Conservation (phyloP, 2,113 vertebrate genomes). For the Pteropus alecto region DNA sequence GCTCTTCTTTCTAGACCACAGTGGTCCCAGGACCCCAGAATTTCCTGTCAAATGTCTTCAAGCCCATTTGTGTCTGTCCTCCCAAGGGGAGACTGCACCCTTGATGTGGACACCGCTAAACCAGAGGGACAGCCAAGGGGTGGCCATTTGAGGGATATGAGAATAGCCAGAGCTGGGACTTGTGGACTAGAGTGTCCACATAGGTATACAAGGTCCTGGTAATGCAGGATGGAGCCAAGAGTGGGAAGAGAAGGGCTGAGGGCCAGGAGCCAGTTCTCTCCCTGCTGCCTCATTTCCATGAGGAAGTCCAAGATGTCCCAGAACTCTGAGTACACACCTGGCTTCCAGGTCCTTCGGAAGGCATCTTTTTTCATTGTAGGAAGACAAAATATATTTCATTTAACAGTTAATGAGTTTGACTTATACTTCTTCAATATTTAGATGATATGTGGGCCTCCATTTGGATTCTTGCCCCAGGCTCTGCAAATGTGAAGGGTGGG, state of each 20-base stretch:
- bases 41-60: background rate
- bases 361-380: background rate
- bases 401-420: conserved; percentile 25
- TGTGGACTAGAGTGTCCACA: background rate
- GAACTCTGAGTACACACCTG: conserved; percentile 34
- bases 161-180: background rate
- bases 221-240: background rate
- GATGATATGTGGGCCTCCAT: background rate
- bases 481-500: background rate
- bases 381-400: conserved; percentile 18
- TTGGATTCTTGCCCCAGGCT: background rate
- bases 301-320: background rate
- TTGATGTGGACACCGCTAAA: background rate
- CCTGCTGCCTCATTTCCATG: background rate
- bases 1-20: background rate
- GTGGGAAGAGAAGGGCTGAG: background rate
- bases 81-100: background rate
- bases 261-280: background rate
- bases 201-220: background rate
- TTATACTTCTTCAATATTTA: conserved; percentile 46
- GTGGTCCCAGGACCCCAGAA: background rate
- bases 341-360: background rate
- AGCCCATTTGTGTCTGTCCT: background rate
- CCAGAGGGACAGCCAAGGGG: background rate
- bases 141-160: background rate